Evolutionary conservation across 2,888 invertebrate genomes (phyloP).

Genomic region (Heliconius aoede): DNA sequence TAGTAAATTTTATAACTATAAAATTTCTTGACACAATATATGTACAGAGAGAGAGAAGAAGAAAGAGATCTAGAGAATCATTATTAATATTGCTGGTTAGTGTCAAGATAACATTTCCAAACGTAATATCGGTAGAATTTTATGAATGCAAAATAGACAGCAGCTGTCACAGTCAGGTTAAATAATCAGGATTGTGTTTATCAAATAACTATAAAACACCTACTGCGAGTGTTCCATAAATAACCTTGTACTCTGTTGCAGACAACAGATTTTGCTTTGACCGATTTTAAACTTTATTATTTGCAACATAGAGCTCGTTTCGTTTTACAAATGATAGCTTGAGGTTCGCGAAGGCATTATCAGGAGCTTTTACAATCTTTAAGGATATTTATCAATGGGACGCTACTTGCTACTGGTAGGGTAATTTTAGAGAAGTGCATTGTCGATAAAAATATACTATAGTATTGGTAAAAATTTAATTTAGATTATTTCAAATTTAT

Average conservation of each 20-base stretch:
- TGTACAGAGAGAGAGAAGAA: background rate
- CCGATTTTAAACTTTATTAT: conserved; percentile 53
- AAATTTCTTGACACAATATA: background rate
- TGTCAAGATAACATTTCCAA: conserved; percentile 64
- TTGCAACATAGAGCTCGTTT: conserved; percentile 50
- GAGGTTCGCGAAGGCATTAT: conserved; percentile 77
- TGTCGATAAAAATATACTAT: conserved; percentile 42
- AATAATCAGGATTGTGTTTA: conserved; percentile 82
- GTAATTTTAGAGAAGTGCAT: conserved; percentile 58
- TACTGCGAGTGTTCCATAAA: conserved; percentile 76
- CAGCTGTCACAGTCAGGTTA: conserved; percentile 74
- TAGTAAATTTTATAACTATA: background rate
- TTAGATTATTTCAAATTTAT: background rate
- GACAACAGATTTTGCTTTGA: conserved; percentile 46
- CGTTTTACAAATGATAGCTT: conserved; percentile 58
- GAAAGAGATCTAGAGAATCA: conserved; percentile 24
- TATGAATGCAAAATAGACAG: conserved; percentile 73
- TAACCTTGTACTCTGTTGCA: conserved; percentile 65
- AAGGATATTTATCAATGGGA: conserved; percentile 83
- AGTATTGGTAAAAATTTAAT: background rate
- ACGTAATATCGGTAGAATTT: conserved; percentile 67
- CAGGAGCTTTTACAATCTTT: conserved; percentile 79
- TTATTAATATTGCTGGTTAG: conserved; percentile 59
- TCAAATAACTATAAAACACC: conserved; percentile 82
- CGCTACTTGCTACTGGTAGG: conserved; percentile 81